A percentile compares a stretch with the other conserved stretches of the same genome.
phyloP scores from a whole-genome alignment of 2,113 vertebrate species.

The Notechis scutatus region DNA sequence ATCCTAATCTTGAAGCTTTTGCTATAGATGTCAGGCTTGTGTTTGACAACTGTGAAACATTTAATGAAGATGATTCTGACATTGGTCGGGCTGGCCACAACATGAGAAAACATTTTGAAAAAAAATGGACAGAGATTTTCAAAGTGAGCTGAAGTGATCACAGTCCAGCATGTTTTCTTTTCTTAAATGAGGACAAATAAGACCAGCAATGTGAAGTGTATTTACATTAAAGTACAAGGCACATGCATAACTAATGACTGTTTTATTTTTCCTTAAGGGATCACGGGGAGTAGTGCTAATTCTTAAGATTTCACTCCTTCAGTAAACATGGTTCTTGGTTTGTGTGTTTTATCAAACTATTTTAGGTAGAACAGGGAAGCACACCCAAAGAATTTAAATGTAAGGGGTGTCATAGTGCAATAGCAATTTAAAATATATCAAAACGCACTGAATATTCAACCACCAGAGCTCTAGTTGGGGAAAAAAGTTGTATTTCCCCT shows the following conservation, averaged over 20 bases:
- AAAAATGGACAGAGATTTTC: conserved; percentile 96
- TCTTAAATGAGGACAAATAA: conserved; percentile 67
- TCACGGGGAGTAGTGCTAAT: conserved; percentile 69
- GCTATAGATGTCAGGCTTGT: conserved; percentile 96
- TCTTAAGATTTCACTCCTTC: conserved; percentile 76
- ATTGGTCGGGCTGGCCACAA: conserved; percentile 96
- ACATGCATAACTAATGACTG: conserved; percentile 63
- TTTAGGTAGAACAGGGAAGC: conserved; percentile 91
- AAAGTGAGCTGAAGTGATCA: conserved; percentile 87
- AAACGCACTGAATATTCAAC: conserved; percentile 98
- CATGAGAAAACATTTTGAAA: conserved; percentile 99
- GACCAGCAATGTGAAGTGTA: conserved; percentile 80
- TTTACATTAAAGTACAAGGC: conserved; percentile 73
- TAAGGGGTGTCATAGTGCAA: conserved; percentile 97
- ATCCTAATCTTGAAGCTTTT: conserved; percentile 93
- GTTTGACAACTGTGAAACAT: conserved; percentile 99
- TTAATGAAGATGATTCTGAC: conserved; percentile 99
- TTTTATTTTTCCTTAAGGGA: conserved; percentile 62
- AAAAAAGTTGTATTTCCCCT: conserved; percentile 90
- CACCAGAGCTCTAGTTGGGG: conserved; percentile 90
- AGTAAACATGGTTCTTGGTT: conserved; percentile 76
- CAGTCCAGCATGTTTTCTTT: conserved; percentile 41
- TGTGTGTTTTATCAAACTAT: conserved; percentile 82
- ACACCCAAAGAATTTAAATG: conserved; percentile 94
- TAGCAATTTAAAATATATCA: conserved; percentile 92